Base-by-base conservation (phyloP, 1,140 invertebrate species). In the Platyura marginata region DNA sequence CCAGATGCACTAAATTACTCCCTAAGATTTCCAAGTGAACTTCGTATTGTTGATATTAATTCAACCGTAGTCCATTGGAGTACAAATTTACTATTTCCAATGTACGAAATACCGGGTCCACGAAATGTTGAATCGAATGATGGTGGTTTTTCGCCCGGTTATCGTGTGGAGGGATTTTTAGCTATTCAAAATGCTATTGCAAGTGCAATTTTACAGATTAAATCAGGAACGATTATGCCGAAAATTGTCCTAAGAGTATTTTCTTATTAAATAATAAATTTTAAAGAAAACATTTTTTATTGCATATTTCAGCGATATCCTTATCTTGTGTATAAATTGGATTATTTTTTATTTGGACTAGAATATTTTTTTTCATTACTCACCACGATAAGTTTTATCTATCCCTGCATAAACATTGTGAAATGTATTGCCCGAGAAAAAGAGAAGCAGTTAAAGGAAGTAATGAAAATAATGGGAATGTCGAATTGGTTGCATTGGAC, bases 381-480 rank as follows among this genome's bases (percentile, higher is more conserved):
- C 3, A 43, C 47, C 2, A 36, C 46, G 15, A 42, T 49, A 16
- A 44, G 40, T 10, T 51, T 49, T 22, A 20, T 41, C 1, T 49
- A 68, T 49, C 64, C 73, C 2, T 66, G 68, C 13, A 65, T 71
- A 20, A 68, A 72, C 49, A 67, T 74, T 3, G 48, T 50, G 0
- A 45, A 46, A 43, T 37, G 40, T 1, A 48, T 56, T 8, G 48
- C 51, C 1, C 43, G 45, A 2, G 49, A 54, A 38, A 51, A 49
- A 36, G 51, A 54, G 41, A 44, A 45, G 13, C 46, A 49, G 41
- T 47, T 54, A 18, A 54, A 53, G 45, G 72, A 75, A 54, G 69
- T 71, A 1, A 74, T 78, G 74, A 74, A 72, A 52, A 72, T 77
- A 53, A 75, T 75, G 72, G 74, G 74, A 11, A 47, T 77, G 15